Base-by-base conservation (phyloP, 2,113 vertebrate species). In the Seriola dumerili region DNA sequence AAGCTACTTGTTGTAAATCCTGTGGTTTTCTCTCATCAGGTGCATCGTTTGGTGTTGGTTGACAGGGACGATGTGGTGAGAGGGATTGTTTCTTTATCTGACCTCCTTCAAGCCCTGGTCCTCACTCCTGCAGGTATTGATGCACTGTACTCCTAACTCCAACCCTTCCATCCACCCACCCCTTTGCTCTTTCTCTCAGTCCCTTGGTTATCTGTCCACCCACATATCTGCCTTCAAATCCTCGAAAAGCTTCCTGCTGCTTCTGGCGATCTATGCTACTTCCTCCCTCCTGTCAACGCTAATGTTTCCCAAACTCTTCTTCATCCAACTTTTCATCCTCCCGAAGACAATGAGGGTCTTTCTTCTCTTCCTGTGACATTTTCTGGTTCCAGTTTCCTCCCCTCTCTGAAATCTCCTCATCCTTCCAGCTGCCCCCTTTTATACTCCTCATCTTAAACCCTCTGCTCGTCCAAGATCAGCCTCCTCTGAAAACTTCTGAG, bases 81-180 rank as follows among this genome's bases (percentile, higher is more conserved):
- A 89, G 98, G 98, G 10, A 97, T 99, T 63, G 83, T 99, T 77
- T 99, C 98, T 40, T 96, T 99, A 29, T 99, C 98, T 0, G 98
- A 99, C 94, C 96, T 99, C 65, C 98, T 99, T 9, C 98, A 99
- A 93, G 97, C 98, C 0, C 94, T 99, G 87, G 96, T 99, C 73
- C 96, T 99, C 92, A 96, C 96, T 81, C 98, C 98, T 0, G 97
- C 97, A 94, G 98, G 98, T 95, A 98, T 99, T 64, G 96, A 99
- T 58, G 97, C 97, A 83, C 97, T 99, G 89, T 93, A 94, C 90
- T 95, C 96, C 94, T 98, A 95, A 96, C 90, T 57, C 85, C 78
- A 57, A 61, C 61, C 14, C 80, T 38, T 65, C 61, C 52, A 32
- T 54, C 46, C 80, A 42, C 72, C 59, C 76, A 29, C 65, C 23